Conservation (phyloP, 1,140 invertebrate genomes). For the Odontomachus brunneus region DNA sequence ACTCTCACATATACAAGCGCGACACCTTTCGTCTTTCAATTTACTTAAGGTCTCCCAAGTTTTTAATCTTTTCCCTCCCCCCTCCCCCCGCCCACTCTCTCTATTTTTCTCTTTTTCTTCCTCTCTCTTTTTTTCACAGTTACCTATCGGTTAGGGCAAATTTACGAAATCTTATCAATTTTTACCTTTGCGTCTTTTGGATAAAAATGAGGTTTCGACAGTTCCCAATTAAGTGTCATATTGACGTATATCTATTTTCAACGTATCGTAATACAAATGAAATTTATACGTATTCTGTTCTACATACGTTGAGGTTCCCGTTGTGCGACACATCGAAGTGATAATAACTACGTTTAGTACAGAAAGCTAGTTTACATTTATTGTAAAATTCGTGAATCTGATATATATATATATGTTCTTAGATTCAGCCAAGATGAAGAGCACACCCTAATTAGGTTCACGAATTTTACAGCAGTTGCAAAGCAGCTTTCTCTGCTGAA, state of each 20-base stretch:
- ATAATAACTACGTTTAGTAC: no score
- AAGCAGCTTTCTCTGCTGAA: no score
- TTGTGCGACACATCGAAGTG: not conserved
- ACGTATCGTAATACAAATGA: not conserved
- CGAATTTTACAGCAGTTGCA: no score
- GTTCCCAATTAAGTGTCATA: not conserved
- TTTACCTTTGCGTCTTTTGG: not conserved
- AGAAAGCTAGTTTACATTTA: no score
- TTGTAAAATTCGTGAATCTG: no score
- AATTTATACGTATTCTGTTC: conserved; percentile 1
- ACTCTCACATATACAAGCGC: not conserved
- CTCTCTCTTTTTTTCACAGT: not conserved
- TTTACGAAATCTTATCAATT: conserved; percentile 16
- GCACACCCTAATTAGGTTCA: no score
- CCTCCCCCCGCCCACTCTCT: no score
- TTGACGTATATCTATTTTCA: not conserved
- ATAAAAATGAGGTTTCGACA: conserved; percentile 14
- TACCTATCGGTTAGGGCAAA: not conserved
- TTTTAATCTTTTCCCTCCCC: not conserved
- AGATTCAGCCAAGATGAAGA: no score
- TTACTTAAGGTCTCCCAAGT: not conserved
- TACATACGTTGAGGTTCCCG: conserved; percentile 19
- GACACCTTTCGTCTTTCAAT: conserved; percentile 1
- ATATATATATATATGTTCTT: no score
- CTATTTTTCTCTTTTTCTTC: no score